Base-by-base conservation (phyloP, 2,888 invertebrate genomes). In the Disparrhopalites patrizii region DNA sequence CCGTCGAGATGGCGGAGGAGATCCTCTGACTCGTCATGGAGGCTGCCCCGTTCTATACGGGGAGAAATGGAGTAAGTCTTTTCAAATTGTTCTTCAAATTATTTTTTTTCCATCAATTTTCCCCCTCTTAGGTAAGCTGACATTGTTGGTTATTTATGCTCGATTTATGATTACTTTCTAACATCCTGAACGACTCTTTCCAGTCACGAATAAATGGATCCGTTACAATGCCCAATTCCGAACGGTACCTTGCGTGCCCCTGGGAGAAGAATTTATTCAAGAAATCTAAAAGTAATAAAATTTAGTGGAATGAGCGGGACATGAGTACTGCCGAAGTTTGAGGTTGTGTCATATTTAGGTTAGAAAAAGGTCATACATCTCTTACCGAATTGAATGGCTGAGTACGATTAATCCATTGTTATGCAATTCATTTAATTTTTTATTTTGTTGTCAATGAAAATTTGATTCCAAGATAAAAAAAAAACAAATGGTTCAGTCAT, bases 11-110 rank as follows among this genome's bases (percentile, higher is more conserved):
- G 76, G 76, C 3, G 51, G 68, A 4, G 76, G 76, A 15, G 76
- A 77, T 63, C 73, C 73, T 7, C 63, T 73, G 27, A 77, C 76
- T 5, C 55, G 75, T 15, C 77, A 77, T 52, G 77, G 76, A 13
- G 76, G 74, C 20, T 77, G 76, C 54, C 76, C 76, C 25, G 76
- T 77, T 1, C 68, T 77, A 10, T 72, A 73, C n/a, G 77, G 77
- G 50, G 74, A 76, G 38, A 77, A 77, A 72, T 77, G 77, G 77
- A 76, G 75, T 75, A 70, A 70, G 71, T 43, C 28, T 25, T 3
- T 13, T 47, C 7, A 36, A 36, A 36, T 36, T 36, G 36, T 36
- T 36, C 15, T 25, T 23, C 15, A 20, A 47, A 23, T 50, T 57
- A 50, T 30, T 60, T 5, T 28, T 1, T 33, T 60, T n/a, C n/a